Evolutionary conservation across 2,797 vertebrate genomes (phyloP), one percentile per base, ranked within the genome.

Genomic region (Gorsachius magnificus): DNA sequence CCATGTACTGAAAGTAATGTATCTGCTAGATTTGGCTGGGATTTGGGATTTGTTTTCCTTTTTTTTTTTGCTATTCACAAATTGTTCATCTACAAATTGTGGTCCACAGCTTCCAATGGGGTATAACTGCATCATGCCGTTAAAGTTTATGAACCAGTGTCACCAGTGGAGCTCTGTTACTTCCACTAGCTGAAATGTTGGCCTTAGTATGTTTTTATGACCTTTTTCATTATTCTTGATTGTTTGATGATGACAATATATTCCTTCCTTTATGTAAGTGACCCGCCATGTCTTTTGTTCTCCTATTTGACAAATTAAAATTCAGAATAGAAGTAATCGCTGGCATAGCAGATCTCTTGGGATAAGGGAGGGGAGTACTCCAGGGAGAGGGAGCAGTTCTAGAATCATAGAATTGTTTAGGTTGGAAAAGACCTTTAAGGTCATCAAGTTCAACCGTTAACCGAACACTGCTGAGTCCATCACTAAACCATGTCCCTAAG

Each of bases 171-270:
- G 72, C 78, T 85, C 51, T 50, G 78, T 25, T 66, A 6, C 70
- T 81, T 70, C 89, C 90, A 66, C 56, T 26, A 51, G 83, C 81
- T 90, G 81, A 70, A 82, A 19, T 12, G 14, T 63, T 95, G 87
- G 84, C 92, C 68, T 29, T 50, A 0, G 35, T 53, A 29, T 89
- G 91, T 95, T 96, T 96, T 94, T 43, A 75, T 94, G 96, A 93
- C 81, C 83, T 93, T 87, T 89, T 65, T 36, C 87, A 31, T 91
- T 50, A 28, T 13, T 77, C 74, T 63, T 61, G 72, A 48, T 74
- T 63, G 75, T 16, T 71, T 35, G 84, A 78, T 80, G 84, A 70
- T 77, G 92, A 85, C 89, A 91, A 29, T 64, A 4, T 50, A 95
- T 92, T 75, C 85, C 92, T 94, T 91, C 87, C 84, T 92, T 66